A percentile compares a stretch with the other conserved stretches of the same genome.
Evolutionary conservation across 92 coral and sea anemone genomes (phyloP).

Genomic region (Palythoa grandiflora): DNA sequence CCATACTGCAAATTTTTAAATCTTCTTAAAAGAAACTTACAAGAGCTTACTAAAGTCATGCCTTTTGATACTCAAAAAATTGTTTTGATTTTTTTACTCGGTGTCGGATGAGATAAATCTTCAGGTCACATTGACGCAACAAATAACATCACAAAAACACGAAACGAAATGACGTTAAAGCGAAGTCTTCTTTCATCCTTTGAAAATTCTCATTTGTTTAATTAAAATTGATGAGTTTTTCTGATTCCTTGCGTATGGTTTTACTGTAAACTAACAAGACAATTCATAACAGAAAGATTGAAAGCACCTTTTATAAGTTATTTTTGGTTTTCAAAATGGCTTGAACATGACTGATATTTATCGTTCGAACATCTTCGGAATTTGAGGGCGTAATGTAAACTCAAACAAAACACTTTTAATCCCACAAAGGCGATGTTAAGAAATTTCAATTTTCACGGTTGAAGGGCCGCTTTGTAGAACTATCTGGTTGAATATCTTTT

Average conservation of each 20-base stretch:
- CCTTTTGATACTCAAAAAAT: not conserved
- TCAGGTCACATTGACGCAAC: not conserved
- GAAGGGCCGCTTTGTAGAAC: not conserved
- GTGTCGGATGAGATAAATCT: not conserved
- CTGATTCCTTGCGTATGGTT: not conserved
- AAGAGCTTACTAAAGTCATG: conserved; percentile 14
- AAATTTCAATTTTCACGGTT: not conserved
- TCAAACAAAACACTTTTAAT: conserved; percentile 11
- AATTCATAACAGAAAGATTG: conserved; percentile 38
- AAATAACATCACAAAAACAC: not conserved
- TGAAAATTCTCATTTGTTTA: conserved; percentile 7
- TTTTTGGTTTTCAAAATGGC: conserved; percentile 5
- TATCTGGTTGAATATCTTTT: conserved; percentile 2
- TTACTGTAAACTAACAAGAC: conserved; percentile 38
- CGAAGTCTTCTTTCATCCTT: not conserved
- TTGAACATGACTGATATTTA: conserved; percentile 56
- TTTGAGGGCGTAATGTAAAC: conserved; percentile 49
- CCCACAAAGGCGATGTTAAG: not conserved
- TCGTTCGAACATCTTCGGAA: conserved; percentile 64
- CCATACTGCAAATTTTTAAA: conserved; percentile 4
- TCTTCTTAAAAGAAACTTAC: not conserved
- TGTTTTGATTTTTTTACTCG: not conserved
- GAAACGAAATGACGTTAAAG: too few species aligned
- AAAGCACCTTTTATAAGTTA: conserved; percentile 25
- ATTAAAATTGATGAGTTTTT: not conserved